phyloP scores from a whole-genome alignment of 2,888 invertebrate species.

The Dione vanillae region DNA sequence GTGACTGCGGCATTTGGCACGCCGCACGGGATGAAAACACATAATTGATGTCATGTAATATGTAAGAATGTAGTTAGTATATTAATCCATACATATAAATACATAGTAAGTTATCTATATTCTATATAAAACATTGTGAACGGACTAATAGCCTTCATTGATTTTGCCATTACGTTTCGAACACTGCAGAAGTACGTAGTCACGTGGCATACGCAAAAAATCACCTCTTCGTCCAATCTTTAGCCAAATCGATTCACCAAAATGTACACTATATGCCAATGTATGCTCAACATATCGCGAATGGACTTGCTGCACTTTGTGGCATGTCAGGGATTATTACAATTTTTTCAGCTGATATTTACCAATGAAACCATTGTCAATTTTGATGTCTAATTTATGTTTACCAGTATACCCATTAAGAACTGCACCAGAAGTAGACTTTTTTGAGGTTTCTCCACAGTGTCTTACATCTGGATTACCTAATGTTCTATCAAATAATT shows the following conservation, averaged over 20 bases:
- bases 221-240: not conserved
- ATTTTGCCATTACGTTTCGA: too few species aligned
- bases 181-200: too few species aligned
- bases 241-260: not conserved
- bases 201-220: too few species aligned
- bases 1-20: slow-evolving; percentile 29
- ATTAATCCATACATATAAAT: not conserved
- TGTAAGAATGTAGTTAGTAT: not conserved
- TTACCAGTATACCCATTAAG: not conserved
- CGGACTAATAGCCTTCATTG: too few species aligned
- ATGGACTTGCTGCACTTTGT: not conserved
- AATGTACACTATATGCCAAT: too few species aligned
- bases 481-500: too few species aligned
- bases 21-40: slow-evolving; percentile 26
- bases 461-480: too few species aligned
- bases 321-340: not conserved
- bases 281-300: not conserved
- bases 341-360: not conserved
- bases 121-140: too few species aligned
- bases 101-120: not conserved
- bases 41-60: not conserved
- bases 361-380: not conserved
- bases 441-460: too few species aligned
- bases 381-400: not conserved
- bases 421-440: not conserved